Evolutionary conservation across 1,140 invertebrate species (phyloP).

Genomic region (Bombus superbus): DNA sequence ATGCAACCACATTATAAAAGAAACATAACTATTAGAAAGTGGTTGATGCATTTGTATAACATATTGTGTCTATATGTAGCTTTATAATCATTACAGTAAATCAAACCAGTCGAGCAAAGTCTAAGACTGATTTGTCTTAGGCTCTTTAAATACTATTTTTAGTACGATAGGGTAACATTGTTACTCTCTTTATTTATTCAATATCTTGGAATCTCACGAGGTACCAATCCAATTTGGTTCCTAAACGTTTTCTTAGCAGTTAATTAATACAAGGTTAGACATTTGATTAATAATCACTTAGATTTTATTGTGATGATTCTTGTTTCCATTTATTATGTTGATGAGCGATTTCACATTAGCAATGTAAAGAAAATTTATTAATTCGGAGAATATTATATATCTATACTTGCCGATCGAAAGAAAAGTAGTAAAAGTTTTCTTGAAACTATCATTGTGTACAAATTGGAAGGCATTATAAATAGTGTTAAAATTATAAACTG

Average conservation of each 20-base stretch:
- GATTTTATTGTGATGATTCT: not conserved
- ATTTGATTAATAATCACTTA: constrained; percentile 14
- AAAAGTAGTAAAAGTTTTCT: constrained; percentile 29
- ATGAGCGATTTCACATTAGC: not conserved
- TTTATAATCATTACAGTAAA: constrained; percentile 64
- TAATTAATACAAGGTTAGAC: constrained; percentile 22
- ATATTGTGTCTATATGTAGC: constrained; percentile 58
- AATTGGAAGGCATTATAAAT: constrained; percentile 54
- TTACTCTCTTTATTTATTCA: constrained; percentile 65
- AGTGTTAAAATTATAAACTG: constrained; percentile 38
- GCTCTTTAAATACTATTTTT: constrained; percentile 64
- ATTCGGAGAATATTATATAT: constrained; percentile 43
- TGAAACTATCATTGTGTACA: constrained; percentile 38
- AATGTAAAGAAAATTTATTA: constrained; percentile 11
- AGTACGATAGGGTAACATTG: constrained; percentile 53
- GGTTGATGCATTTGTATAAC: constrained; percentile 65
- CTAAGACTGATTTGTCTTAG: constrained; percentile 51
- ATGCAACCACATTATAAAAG: constrained; percentile 28
- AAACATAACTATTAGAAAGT: constrained; percentile 44
- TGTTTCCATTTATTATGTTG: not conserved
- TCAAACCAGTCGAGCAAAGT: constrained; percentile 65
- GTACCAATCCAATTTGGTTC: constrained; percentile 8
- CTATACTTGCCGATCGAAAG: constrained; percentile 23
- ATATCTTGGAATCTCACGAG: constrained; percentile 49
- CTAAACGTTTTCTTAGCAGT: constrained; percentile 34